phyloP scores from a whole-genome alignment of 2,888 invertebrate genomes.

The Perizoma flavofasciatum region DNA sequence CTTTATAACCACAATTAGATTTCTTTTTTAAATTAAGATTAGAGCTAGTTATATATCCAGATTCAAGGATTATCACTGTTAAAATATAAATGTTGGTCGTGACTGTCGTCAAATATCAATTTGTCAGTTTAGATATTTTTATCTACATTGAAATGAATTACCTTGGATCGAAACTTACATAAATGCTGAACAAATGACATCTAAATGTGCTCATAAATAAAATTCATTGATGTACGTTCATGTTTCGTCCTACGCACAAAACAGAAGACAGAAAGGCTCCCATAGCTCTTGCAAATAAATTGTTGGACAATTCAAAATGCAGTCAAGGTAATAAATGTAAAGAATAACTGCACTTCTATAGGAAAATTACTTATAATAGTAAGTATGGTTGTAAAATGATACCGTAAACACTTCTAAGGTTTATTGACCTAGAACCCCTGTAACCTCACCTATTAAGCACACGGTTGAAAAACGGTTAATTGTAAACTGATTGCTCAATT shows the following conservation, averaged over 20 bases:
- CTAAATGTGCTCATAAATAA: slow-evolving; percentile 1
- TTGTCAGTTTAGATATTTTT: too few relatives aligned
- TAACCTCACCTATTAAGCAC: background rate
- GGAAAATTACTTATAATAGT: too few relatives aligned
- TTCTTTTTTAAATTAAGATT: too few relatives aligned
- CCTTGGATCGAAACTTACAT: background rate
- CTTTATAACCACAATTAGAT: too few relatives aligned
- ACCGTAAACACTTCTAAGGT: slow-evolving; percentile 6
- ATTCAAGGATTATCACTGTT: too few relatives aligned
- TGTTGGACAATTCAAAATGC: background rate
- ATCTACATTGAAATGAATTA: background rate
- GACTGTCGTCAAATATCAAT: too few relatives aligned
- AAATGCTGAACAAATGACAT: slow-evolving; percentile 1
- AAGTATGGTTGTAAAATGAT: background rate
- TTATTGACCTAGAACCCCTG: background rate
- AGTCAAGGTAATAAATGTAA: background rate
- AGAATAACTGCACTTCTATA: background rate
- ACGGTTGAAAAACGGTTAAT: background rate
- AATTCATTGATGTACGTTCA: background rate
- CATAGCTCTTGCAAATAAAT: background rate
- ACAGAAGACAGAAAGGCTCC: background rate
- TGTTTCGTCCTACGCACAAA: slow-evolving; percentile 1
- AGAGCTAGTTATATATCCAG: too few relatives aligned
- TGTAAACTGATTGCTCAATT: background rate
- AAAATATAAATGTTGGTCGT: too few relatives aligned